Base-by-base conservation (phyloP, 2,888 invertebrate genomes). In the Vandiemenella viatica region DNA sequence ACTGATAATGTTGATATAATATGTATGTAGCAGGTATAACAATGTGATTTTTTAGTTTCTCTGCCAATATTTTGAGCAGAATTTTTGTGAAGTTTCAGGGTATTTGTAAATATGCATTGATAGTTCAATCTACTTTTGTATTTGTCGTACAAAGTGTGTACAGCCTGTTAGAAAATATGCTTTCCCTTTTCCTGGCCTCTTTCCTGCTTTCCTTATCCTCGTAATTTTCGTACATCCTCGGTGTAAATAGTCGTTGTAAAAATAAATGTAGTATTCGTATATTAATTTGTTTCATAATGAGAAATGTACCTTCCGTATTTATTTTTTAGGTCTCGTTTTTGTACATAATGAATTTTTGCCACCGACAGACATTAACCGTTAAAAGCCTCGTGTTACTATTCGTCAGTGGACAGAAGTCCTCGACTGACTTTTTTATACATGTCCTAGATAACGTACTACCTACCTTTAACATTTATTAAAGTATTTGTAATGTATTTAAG, bases 201-300 rank as follows among this genome's bases (percentile, higher is more conserved):
- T 50, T 42, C 43, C n/a, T 48, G 40, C 51, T 50, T 46, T 46
- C 50, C 49, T 48, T 50, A 41, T 46, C 43, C 50, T 48, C 46
- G 37, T 46, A 45, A 42, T 46, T 48, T 50, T 46, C 45, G 23
- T 49, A 46, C 46, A 48, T 52, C 43, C 54, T 58, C 53, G 53
- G 48, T 60, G 58, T 60, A 58, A 53, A 60, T 59, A 58, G 58
- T 57, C 51, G 55, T 57, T 58, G 58, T 59, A 58, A 54, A 55
- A 54, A 55, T 55, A 57, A 53, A 51, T 51, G 55, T 58, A 58
- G 58, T 57, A 53, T 48, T 52, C 57, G 53, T 57, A 53, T 52
- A 52, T 53, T 50, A 48, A 55, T 54, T 55, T 52, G 53, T 56
- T 56, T 53, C 50, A 53, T 55, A 53, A 43, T 52, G 52, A 50